Evolutionary conservation across 2,113 vertebrate genomes (phyloP).

Genomic region (Onychorhynchus coronatus): DNA sequence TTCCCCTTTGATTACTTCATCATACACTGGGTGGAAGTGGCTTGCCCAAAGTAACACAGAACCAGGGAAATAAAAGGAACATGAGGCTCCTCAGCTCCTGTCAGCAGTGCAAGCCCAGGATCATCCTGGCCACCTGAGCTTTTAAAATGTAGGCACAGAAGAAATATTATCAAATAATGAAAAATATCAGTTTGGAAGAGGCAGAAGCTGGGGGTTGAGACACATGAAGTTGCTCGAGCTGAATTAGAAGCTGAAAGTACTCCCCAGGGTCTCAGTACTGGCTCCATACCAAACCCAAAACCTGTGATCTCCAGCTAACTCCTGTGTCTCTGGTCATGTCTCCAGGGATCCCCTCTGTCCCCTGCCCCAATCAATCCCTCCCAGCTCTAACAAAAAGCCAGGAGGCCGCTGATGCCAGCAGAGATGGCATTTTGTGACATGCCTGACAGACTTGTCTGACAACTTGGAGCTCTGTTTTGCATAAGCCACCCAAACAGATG

Average conservation of each 20-base stretch:
- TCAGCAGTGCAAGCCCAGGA: not conserved
- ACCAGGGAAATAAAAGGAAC: not conserved
- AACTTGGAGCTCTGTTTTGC: slow-evolving; percentile 8
- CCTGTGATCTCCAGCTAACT: not conserved
- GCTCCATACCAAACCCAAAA: not conserved
- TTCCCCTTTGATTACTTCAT: not conserved
- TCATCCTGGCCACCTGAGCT: not conserved
- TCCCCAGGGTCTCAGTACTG: not conserved
- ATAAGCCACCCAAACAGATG: slow-evolving; percentile 31
- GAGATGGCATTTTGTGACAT: not conserved
- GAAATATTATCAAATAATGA: not conserved
- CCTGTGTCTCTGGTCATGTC: not conserved
- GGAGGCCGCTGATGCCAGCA: not conserved
- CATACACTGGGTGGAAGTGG: not conserved
- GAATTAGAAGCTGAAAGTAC: not conserved
- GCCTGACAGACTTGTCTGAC: slow-evolving; percentile 27
- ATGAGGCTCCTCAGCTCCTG: not conserved
- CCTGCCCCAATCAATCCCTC: not conserved
- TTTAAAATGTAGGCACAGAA: not conserved
- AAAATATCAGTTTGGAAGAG: not conserved
- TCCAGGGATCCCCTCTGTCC: not conserved
- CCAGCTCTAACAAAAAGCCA: not conserved
- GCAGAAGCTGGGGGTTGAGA: not conserved
- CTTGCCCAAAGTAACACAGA: not conserved
- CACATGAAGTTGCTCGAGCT: not conserved